A percentile compares a stretch with the other conserved stretches of the same genome.
Conservation (phyloP, 2,113 vertebrate species). For the Forbesichthys agassizii region DNA sequence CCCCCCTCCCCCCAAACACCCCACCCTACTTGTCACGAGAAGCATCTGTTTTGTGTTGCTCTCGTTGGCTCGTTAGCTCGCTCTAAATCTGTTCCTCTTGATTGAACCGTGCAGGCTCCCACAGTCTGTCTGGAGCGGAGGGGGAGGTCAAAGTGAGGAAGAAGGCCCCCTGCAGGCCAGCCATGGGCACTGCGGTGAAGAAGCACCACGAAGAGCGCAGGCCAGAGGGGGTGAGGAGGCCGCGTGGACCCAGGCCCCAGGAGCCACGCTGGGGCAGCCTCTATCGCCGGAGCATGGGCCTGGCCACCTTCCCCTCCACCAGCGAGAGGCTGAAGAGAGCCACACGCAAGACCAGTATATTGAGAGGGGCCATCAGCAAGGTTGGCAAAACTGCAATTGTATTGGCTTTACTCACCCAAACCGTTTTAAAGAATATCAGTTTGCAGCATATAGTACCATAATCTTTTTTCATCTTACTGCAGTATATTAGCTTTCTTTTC, state of each 20-base stretch:
- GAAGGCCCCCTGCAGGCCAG: slow-evolving; percentile 67
- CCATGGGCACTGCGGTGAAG: slow-evolving; percentile 57
- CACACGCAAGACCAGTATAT: slow-evolving; percentile 82
- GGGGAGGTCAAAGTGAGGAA: slow-evolving; percentile 91
- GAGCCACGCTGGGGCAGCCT: slow-evolving; percentile 68
- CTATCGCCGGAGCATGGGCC: slow-evolving; percentile 68
- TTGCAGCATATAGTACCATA: too few species aligned
- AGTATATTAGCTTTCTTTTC: too few species aligned
- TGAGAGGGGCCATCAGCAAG: slow-evolving; percentile 72
- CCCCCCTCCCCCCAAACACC: too few species aligned
- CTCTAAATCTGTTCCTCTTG: slow-evolving; percentile 53
- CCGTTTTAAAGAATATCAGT: too few species aligned
- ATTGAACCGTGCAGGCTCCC: slow-evolving; percentile 78
- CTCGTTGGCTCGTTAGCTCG: slow-evolving; percentile 33
- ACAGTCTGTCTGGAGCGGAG: slow-evolving; percentile 68
- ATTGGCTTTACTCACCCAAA: too few species aligned
- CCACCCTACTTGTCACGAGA: slow-evolving; percentile 19
- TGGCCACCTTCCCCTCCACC: slow-evolving; percentile 76
- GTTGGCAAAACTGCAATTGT: slow-evolving; percentile 32
- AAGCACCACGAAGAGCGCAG: slow-evolving; percentile 59
- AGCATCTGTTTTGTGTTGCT: slow-evolving; percentile 55
- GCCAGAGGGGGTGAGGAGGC: slow-evolving; percentile 70
- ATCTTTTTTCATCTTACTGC: too few species aligned
- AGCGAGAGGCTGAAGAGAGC: slow-evolving; percentile 87
- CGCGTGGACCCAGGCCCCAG: slow-evolving; percentile 73